These are phyloP conservation scores for Cactoblastis cactorum DNA, from an alignment of 2,888 invertebrate genomes.

Conservation along the genomic window DNA sequence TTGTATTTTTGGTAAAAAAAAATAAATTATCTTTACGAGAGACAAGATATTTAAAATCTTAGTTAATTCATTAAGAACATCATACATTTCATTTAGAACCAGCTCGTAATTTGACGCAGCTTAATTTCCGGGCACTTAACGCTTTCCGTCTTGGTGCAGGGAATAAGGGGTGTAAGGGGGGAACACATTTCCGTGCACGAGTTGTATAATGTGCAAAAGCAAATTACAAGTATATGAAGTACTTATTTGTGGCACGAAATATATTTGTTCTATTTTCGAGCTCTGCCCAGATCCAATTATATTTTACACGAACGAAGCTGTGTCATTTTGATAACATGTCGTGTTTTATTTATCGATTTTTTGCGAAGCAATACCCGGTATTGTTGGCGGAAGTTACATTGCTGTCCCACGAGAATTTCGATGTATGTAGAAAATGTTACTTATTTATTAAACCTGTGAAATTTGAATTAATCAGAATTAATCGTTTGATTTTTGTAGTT, in stretches of 20 bases:
- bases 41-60: constrained; percentile 30
- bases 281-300: background rate
- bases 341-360: background rate
- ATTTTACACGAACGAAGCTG: background rate
- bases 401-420: too few species aligned
- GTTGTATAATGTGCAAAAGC: constrained; percentile 12
- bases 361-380: background rate
- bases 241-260: background rate
- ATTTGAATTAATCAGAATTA: too few species aligned
- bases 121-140: constrained; percentile 55
- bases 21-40: too few species aligned
- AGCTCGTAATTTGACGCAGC: constrained; percentile 40
- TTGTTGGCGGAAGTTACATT: background rate
- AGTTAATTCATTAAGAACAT: constrained; percentile 33
- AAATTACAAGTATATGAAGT: background rate
- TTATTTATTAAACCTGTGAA: too few species aligned
- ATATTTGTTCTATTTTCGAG: background rate
- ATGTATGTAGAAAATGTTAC: too few species aligned
- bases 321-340: background rate
- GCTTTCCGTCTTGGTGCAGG: constrained; percentile 32
- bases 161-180: constrained; percentile 19
- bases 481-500: too few species aligned
- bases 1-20: too few species aligned
- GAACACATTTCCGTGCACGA: constrained; percentile 44
- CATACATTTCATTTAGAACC: constrained; percentile 27